Base-by-base conservation (phyloP, 2,113 vertebrate genomes). In the Puffinus mauretanicus region DNA sequence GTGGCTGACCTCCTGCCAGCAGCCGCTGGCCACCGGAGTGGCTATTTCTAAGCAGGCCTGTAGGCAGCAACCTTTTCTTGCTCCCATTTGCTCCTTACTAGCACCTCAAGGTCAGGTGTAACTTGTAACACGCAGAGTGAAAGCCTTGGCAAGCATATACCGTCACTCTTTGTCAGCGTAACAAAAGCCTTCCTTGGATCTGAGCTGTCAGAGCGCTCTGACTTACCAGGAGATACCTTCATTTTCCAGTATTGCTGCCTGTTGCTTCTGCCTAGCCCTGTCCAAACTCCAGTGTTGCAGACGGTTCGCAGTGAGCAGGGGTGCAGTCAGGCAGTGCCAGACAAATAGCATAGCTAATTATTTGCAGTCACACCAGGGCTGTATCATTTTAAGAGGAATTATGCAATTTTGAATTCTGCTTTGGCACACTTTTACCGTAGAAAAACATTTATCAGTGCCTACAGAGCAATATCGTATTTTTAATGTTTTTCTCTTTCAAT, bases 361-460 rank as follows among this genome's bases (percentile, higher is more conserved):
- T 82, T 88, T 76, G 57, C 65, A 82, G 27, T 77, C 67, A 42
- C 40, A 67, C 34, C 27, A 42, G 44, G 66, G 91, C n/a, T 93
- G 25, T 69, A 60, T 71, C 38, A 19, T 96, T 95, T 92, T 81
- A 73, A 78, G 72, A 86, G 55, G 69, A 82, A 66, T 93, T 88
- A 85, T 16, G 94, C 91, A 66, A 52, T 73, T 92, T 64, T 85
- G 65, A 52, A 42, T 96, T 97, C 83, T 96, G 87, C 79, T 89
- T 81, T 85, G 94, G 93, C 94, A 73, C 62, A 25, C 29, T 85
- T 88, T 90, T 60, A 66, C 93, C 62, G 44, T 62, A 77, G 77
- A 30, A 85, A 32, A 88, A 92, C 93, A 93, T 90, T 87, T 82
- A 72, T 73, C 92, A 75, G 85, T 89, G 88, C 97, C 96, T 98